Conservation (phyloP, 2,797 vertebrate species). For the Centroberyx gerrardi region DNA sequence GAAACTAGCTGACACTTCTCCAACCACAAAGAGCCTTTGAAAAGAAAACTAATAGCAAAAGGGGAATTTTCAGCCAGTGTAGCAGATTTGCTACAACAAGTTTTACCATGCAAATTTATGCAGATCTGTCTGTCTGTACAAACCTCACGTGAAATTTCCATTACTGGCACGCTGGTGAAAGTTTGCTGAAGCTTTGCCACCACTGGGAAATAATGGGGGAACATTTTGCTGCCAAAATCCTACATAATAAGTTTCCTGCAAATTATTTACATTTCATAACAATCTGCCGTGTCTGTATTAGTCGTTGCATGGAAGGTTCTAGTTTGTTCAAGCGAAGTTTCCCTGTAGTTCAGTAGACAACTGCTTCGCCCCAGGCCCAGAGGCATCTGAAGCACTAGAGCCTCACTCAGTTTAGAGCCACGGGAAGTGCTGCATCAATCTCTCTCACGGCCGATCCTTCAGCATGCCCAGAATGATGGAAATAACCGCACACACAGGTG, state of each 20-base stretch:
- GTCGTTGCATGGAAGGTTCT: too few species aligned
- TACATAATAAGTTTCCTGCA: background rate
- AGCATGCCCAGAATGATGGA: background rate
- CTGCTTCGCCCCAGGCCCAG: background rate
- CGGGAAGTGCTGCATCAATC: background rate
- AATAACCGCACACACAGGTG: background rate
- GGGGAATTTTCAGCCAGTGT: background rate
- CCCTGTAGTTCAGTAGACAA: background rate
- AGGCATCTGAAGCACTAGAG: background rate
- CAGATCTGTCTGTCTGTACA: background rate
- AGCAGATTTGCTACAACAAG: background rate
- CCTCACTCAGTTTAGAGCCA: background rate
- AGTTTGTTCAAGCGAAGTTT: too few species aligned
- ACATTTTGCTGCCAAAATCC: background rate
- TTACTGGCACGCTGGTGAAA: too few species aligned
- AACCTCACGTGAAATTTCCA: background rate
- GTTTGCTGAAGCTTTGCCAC: too few species aligned
- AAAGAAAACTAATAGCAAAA: background rate
- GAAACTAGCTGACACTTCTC: background rate
- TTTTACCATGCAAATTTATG: background rate
- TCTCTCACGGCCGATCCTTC: conserved; percentile 3
- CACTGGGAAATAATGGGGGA: too few species aligned
- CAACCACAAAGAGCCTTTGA: background rate
- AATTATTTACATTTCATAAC: background rate
- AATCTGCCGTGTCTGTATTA: too few species aligned